Percentiles rank a stretch among this genome's conserved stretches.
Evolutionary conservation across 2,888 invertebrate genomes (phyloP).

Genomic region (Macrophya annulata): DNA sequence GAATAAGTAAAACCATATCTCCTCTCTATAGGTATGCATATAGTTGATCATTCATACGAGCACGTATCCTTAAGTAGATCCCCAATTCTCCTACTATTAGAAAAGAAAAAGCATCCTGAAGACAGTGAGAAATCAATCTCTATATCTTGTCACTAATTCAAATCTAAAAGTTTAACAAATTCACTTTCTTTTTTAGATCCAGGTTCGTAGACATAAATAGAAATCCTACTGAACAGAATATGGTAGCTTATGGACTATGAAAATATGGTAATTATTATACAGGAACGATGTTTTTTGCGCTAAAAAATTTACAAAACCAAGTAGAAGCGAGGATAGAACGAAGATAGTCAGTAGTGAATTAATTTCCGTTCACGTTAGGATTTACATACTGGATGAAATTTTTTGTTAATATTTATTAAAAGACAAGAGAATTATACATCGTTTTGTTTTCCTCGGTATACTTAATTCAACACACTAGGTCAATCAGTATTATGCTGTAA

Average conservation of each 20-base stretch:
- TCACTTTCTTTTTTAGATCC: background rate
- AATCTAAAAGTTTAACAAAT: background rate
- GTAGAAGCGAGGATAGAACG: background rate
- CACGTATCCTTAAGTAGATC: background rate
- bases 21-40: background rate
- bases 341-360: background rate
- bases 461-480: background rate
- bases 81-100: background rate
- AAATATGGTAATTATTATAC: slow-evolving; percentile 25
- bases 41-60: background rate
- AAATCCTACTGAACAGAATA: background rate
- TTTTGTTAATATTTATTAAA: background rate
- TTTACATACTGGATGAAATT: background rate
- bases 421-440: background rate
- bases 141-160: background rate
- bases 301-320: slow-evolving; percentile 3
- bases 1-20: slow-evolving; percentile 50
- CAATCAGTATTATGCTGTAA: background rate
- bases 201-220: background rate
- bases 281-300: slow-evolving; percentile 5
- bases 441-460: background rate
- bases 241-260: slow-evolving; percentile 8
- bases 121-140: background rate
- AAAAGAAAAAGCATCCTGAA: background rate
- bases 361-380: background rate